These are phyloP conservation scores for Hystrix cristata DNA, from an alignment of 2,113 vertebrate species.

Conservation along the genomic window DNA sequence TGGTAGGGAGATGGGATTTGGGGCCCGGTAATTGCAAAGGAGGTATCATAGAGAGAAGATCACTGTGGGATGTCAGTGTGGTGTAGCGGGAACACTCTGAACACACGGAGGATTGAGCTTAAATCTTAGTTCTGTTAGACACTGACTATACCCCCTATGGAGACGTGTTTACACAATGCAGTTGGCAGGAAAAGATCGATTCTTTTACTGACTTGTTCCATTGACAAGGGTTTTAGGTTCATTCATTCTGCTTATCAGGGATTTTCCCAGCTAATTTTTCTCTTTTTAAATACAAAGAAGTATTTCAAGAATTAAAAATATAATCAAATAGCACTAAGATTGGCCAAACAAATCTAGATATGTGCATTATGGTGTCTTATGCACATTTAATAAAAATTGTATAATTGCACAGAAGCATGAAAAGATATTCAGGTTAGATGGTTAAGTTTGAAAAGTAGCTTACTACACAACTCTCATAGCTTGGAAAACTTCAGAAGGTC, in stretches of 20 bases:
- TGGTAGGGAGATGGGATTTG: background rate
- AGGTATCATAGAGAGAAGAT: background rate
- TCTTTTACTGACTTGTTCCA: background rate
- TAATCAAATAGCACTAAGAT: background rate
- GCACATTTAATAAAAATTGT: conserved; percentile 5
- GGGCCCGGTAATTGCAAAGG: background rate
- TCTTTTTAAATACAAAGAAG: background rate
- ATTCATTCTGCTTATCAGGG: background rate
- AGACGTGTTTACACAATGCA: background rate
- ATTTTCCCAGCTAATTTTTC: background rate
- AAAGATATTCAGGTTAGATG: background rate
- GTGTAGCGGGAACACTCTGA: background rate
- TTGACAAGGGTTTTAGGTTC: background rate
- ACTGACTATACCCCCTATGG: background rate
- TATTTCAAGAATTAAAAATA: background rate
- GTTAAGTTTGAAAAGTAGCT: background rate
- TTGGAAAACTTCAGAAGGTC: background rate
- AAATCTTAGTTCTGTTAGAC: background rate
- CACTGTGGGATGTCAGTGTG: background rate
- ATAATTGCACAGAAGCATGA: background rate
- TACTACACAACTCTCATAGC: background rate
- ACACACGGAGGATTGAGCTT: background rate
- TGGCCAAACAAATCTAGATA: background rate
- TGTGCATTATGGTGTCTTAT: background rate
- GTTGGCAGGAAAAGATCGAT: background rate